Evolutionary conservation across 2,797 vertebrate genomes (phyloP), one percentile per base, ranked within the genome.

Genomic region (Clarias fuscus): DNA sequence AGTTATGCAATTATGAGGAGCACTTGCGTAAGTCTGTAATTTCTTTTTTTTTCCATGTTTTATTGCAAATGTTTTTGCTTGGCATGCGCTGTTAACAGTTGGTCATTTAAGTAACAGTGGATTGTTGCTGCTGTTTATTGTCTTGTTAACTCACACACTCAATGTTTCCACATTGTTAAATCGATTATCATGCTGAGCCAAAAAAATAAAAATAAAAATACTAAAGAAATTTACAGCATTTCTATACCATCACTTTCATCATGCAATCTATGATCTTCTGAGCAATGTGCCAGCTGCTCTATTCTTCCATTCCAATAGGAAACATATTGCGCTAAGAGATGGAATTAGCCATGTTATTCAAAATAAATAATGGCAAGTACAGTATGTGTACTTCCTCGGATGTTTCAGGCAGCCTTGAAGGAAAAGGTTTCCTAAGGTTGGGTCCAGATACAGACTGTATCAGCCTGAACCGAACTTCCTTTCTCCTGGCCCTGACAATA

Each of bases 401-500:
- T 91, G 70, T 79, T 89, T 72, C 59, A 53, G 56, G 48, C 79
- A 18, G 76, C 76, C 78, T 76, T 84, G 76, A 86, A 84, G 59
- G 70, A 84, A 65, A 89, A 78, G 53, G 84, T 86, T 87, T 76
- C 62, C 11, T 20, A 67, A 84, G 62, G 7, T 30, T 71, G 61
- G 59, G 65, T 87, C 82, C 87, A 82, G 88, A 84, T 76, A 27
- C 58, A 62, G 79, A 64, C 84, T 85, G 48, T 95, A 95, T 95
- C 93, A 62, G 87, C 88, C 71, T 30, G 81, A 89, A 88, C 92
- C 93, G 91, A 92, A 85, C 90, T 95, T 96, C 94, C 94, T 90
- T 86, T 91, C 89, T 82, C 82, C 70, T 79, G 37, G 27, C 43
- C 89, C 88, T 88, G 94, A 96, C 95, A 96, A 95, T 95, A 92